These are phyloP conservation scores for Cistogaster globosa DNA, from an alignment of 2,888 invertebrate species.

Conservation along the genomic window DNA sequence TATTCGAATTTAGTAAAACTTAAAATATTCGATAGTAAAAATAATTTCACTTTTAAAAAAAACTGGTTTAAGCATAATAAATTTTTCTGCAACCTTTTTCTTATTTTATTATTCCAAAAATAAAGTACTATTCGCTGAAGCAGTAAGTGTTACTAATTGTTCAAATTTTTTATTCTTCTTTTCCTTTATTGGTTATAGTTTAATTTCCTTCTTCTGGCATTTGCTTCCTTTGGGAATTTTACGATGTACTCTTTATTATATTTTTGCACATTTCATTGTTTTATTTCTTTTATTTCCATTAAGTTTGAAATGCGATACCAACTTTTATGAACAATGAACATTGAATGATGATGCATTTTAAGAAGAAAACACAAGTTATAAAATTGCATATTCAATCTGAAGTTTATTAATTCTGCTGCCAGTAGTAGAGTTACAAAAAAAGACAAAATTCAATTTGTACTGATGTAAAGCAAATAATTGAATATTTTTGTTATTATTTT, in stretches of 20 bases:
- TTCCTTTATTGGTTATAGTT: constrained; percentile 33
- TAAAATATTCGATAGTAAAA: no score
- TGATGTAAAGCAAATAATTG: no score
- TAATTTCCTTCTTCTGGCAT: constrained; percentile 27
- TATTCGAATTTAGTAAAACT: no score
- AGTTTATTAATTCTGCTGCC: constrained; percentile 1
- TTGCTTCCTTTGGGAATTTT: constrained; percentile 39
- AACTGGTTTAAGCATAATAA: no score
- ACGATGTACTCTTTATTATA: constrained; percentile 22
- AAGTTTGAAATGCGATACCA: constrained; percentile 55
- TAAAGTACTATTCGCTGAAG: neutral
- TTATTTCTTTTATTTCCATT: constrained; percentile 53
- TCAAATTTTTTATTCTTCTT: constrained; percentile 19
- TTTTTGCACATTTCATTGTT: constrained; percentile 34
- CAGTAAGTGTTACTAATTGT: constrained; percentile 24
- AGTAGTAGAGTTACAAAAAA: neutral
- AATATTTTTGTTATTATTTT: no score
- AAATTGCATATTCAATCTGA: constrained; percentile 19
- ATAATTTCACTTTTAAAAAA: no score
- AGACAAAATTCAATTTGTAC: neutral
- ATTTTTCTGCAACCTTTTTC: no score
- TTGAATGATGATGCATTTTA: constrained; percentile 43
- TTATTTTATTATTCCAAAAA: neutral
- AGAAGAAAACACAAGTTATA: constrained; percentile 8
- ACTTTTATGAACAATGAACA: constrained; percentile 38